Evolutionary conservation across 2,113 vertebrate species (phyloP), one percentile per base, ranked within the genome.

Genomic region (Hydropotes inermis): DNA sequence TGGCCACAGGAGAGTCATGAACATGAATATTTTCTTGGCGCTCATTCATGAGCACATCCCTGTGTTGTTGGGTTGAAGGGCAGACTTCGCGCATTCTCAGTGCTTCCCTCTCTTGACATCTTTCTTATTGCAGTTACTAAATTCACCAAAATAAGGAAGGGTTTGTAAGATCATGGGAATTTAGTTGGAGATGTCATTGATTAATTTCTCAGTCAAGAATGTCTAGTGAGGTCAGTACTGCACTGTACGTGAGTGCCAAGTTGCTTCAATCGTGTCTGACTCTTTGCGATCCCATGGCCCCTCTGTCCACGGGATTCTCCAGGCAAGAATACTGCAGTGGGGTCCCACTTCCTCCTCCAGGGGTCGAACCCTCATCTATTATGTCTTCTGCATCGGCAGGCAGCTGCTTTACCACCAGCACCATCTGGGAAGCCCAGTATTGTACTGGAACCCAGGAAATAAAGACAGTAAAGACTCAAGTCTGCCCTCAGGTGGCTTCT

Each of bases 91-190:
- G 10, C 28, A 36, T 36, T 50, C 84, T 61, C 78, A 93, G 90
- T 15, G n/a, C 19, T 16, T n/a, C 6, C 2, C 21, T 88, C 27
- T 86, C 43, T 76, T 82, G 39, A 45, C 92, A 88, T 39, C 17
- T 28, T 96, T 88, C 52, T 88, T 79, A 89, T 1, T 39, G 11
- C n/a, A 58, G 52, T 54, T 88, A 45, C 30, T 74, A 78, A 86
- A 83, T 89, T 89, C 81, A 84, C 70, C 84, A 95, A 87, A 89
- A 70, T 28, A 52, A 87, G 81, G 67, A 78, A 78, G 45, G 25
- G 58, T 39, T 64, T 84, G 45, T 54, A 30, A 97, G 3, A 6
- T n/a, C 30, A 58, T 78, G 27, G 6, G 55, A 21, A 96, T 82
- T 86, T 61, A 57, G 23, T 28, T 58, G 52, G 21, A 89, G 54